Conservation (phyloP, 1,140 invertebrate species). For the Drosophila ananassae region DNA sequence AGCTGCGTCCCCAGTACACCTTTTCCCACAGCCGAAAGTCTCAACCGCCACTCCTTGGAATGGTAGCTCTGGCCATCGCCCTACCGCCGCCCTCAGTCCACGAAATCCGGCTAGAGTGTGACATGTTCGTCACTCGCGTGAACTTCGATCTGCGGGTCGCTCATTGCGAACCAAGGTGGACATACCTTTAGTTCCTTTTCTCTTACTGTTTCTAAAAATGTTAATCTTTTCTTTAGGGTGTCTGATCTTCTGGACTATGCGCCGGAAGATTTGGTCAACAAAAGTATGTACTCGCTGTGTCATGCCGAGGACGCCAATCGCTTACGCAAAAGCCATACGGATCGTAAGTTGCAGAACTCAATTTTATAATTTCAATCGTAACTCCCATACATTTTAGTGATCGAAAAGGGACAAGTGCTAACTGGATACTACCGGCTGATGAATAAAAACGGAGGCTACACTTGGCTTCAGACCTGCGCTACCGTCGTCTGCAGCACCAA, state of each 20-base stretch:
- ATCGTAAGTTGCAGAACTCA: conserved; percentile 89
- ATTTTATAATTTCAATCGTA: neutral
- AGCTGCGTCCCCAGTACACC: conserved; percentile 94
- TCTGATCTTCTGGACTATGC: conserved; percentile 96
- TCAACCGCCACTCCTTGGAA: conserved; percentile 93
- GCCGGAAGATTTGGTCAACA: conserved; percentile 96
- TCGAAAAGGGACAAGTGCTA: conserved; percentile 97
- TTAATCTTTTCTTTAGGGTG: conserved; percentile 87
- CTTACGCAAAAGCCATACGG: conserved; percentile 95
- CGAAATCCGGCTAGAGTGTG: conserved; percentile 96
- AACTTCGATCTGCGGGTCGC: conserved; percentile 98
- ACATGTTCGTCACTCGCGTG: conserved; percentile 98
- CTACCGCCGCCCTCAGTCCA: conserved; percentile 97
- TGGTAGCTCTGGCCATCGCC: conserved; percentile 97
- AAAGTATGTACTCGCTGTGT: conserved; percentile 96
- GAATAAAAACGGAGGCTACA: conserved; percentile 97
- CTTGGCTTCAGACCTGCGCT: conserved; percentile 98
- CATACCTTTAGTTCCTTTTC: neutral
- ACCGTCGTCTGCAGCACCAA: conserved; percentile 98
- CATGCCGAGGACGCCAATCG: conserved; percentile 97
- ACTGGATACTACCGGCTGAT: conserved; percentile 98
- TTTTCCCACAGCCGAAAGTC: conserved; percentile 95
- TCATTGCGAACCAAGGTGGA: conserved; percentile 97
- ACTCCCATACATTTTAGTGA: conserved; percentile 88
- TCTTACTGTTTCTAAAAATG: neutral